phyloP scores from a whole-genome alignment of 1,140 invertebrate genomes.

The Nephotettix cincticeps region DNA sequence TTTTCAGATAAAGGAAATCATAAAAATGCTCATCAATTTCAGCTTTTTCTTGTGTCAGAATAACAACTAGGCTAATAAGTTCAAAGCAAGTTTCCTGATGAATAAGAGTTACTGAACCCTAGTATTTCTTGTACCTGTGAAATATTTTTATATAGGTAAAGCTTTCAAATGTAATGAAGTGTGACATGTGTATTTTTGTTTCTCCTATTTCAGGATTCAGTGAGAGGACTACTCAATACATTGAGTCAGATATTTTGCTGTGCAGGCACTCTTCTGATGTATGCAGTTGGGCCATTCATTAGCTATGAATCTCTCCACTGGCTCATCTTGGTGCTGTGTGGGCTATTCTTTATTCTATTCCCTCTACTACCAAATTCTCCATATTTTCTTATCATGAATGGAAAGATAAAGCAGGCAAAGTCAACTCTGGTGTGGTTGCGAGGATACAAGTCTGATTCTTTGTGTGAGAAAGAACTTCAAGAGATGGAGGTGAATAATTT shows the following conservation, averaged over 20 bases:
- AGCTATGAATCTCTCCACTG: conserved; percentile 2
- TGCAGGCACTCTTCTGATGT: neutral
- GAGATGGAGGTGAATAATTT: neutral
- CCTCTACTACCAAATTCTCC: neutral
- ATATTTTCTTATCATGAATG: neutral
- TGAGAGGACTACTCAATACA: neutral
- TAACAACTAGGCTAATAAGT: no score
- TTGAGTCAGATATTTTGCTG: neutral
- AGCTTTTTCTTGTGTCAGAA: no score
- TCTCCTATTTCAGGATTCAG: neutral
- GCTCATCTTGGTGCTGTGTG: neutral
- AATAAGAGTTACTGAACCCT: no score
- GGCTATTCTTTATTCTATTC: neutral
- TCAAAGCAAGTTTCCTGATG: no score
- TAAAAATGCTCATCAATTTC: no score
- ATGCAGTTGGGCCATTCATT: neutral
- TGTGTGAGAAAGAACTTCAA: neutral
- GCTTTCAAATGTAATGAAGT: no score
- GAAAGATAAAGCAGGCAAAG: neutral
- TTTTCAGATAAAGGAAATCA: no score
- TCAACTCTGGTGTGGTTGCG: neutral
- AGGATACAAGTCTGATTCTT: neutral
- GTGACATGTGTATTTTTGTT: no score
- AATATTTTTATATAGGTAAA: no score
- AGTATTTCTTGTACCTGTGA: no score